Evolutionary conservation across 2,113 vertebrate species (phyloP).

Genomic region (Tragelaphus buxtoni): DNA sequence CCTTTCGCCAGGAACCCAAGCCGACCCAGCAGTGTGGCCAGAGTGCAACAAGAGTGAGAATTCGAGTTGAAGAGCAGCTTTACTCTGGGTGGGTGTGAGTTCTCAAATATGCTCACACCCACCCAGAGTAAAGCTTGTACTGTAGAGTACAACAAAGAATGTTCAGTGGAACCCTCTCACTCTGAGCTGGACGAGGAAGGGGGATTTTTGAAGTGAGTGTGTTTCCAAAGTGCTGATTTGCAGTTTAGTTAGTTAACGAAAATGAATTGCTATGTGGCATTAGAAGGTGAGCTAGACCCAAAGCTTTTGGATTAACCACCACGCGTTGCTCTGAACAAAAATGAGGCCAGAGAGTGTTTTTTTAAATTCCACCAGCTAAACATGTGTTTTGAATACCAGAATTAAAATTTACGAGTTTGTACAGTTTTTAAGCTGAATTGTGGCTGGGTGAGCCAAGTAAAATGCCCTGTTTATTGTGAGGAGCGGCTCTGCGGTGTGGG

Average conservation of each 20-base stretch:
- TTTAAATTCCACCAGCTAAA: not conserved
- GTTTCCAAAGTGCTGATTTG: not conserved
- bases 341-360: not conserved
- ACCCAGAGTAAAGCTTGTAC: too few species aligned
- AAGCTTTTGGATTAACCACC: not conserved
- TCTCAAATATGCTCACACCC: not conserved
- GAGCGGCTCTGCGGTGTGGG: not conserved
- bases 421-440: not conserved
- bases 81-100: not conserved
- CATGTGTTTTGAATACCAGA: conserved; percentile 36
- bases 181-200: not conserved
- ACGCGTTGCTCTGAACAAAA: not conserved
- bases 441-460: conserved; percentile 42
- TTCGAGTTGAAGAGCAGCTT: too few species aligned
- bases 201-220: not conserved
- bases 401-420: not conserved
- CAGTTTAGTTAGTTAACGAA: not conserved
- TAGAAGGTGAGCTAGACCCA: not conserved
- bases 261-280: not conserved
- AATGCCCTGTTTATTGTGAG: conserved; percentile 57
- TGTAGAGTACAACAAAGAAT: not conserved
- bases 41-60: not conserved
- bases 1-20: not conserved
- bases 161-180: not conserved
- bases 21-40: not conserved